Base-by-base conservation (phyloP, 2,888 invertebrate species). In the Emmelina monodactyla region DNA sequence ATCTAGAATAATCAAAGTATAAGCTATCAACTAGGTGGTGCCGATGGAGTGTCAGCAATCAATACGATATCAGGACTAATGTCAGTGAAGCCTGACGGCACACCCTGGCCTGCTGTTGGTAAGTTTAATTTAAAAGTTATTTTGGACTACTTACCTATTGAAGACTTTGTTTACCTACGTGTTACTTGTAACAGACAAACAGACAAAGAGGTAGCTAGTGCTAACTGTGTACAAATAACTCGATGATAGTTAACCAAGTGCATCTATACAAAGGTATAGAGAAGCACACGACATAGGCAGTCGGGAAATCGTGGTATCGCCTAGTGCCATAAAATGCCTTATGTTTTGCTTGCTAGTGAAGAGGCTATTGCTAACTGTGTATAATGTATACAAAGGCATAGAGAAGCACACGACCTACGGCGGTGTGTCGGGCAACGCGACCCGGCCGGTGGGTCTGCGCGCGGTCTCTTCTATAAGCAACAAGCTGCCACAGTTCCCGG, bases 61-160 rank as follows among this genome's bases (percentile, higher is more conserved):
- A 99, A 99, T 67, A 99, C 98, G 0, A 93, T 99, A 0, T 94
- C 94, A 14, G 97, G 97, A 0, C 72, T 99, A 35, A 97, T 98
- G 97, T 85, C 89, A 3, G 63, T 98, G 2, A 86, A 84, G 51
- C 81, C 88, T 0, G 88, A 94, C 55, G 92, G 88, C 1, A 84
- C 84, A 0, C 91, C 98, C 0, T 99, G 98, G 98, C 98, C 98
- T 0, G 86, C 88, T 22, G 87, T 99, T 4, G 98, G 95, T 43
- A 60, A 57, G 72, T 50, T 10, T 1, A n/a, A n/a, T n/a, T n/a
- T n/a, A n/a, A n/a, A n/a, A n/a, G n/a, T n/a, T n/a, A n/a, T n/a
- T n/a, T n/a, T n/a, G n/a, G n/a, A n/a, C n/a, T n/a, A n/a, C n/a
- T n/a, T n/a, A n/a, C n/a, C n/a, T n/a, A n/a, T n/a, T n/a, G n/a